Conservation (phyloP, 2,797 vertebrate species). For the Alosa sapidissima region DNA sequence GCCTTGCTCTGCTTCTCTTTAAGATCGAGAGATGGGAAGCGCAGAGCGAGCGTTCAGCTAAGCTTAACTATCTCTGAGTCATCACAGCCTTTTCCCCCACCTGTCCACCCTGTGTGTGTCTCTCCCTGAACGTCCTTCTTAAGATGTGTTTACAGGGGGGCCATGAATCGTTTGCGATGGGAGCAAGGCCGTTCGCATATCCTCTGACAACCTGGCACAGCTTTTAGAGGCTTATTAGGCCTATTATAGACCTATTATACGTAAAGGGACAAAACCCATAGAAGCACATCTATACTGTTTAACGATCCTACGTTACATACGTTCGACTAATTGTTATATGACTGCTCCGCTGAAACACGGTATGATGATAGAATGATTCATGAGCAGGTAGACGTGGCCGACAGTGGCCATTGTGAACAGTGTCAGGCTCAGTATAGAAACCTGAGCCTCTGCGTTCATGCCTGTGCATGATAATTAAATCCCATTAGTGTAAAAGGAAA, state of each 20-base stretch:
- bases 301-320: neutral
- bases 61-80: neutral
- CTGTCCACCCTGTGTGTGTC: neutral
- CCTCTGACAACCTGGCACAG: neutral
- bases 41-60: too few species aligned
- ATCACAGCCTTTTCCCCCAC: neutral
- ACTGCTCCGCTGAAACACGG: neutral
- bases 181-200: neutral
- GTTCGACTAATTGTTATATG: neutral
- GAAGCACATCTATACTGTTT: neutral
- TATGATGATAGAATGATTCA: neutral
- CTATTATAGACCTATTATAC: neutral
- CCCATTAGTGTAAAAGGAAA: constrained; percentile 18
- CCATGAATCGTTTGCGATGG: neutral
- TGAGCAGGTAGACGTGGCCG: neutral
- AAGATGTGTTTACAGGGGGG: neutral
- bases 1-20: neutral
- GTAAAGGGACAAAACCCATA: neutral
- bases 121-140: neutral
- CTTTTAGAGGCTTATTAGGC: neutral
- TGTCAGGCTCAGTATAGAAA: neutral
- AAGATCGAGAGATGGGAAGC: neutral
- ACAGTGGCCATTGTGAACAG: neutral
- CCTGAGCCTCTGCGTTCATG: neutral
- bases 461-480: constrained; percentile 8